phyloP scores from a whole-genome alignment of 2,797 vertebrate genomes.

The Poeciliopsis gracilis region DNA sequence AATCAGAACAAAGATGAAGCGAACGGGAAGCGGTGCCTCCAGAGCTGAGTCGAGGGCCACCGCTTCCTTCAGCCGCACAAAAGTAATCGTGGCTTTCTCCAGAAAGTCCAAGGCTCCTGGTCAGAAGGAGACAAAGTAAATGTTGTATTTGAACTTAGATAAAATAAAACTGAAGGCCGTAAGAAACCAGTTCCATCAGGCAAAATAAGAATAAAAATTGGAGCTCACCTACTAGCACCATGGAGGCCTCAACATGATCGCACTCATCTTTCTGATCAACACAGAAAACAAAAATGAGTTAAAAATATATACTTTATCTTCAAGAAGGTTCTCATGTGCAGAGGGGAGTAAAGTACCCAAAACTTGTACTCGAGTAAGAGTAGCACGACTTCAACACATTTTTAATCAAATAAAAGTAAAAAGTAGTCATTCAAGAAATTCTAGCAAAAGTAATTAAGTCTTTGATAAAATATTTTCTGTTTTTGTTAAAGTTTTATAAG shows the following conservation, averaged over 20 bases:
- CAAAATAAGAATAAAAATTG: neutral
- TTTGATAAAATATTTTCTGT: no score
- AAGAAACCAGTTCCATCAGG: neutral
- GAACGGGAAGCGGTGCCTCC: constrained; percentile 78
- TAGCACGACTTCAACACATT: no score
- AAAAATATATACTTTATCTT: neutral
- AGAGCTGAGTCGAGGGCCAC: constrained; percentile 76
- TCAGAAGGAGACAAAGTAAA: constrained; percentile 17
- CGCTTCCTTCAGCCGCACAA: constrained; percentile 87
- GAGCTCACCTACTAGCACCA: constrained; percentile 90
- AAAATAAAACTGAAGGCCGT: neutral
- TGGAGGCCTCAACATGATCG: constrained; percentile 84
- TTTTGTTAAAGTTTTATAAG: no score
- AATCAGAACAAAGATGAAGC: constrained; percentile 88
- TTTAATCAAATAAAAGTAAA: no score
- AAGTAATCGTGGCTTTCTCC: constrained; percentile 82
- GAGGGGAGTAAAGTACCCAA: neutral
- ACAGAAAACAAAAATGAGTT: constrained; percentile 8
- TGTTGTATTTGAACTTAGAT: neutral
- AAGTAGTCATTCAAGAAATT: no score
- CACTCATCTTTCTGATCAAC: constrained; percentile 68
- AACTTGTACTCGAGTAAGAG: no score
- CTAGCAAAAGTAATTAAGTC: no score
- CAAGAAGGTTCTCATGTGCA: neutral
- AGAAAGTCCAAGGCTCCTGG: constrained; percentile 87